These are phyloP conservation scores for Eutrigla gurnardus DNA, from an alignment of 2,797 vertebrate genomes.

Conservation along the genomic window DNA sequence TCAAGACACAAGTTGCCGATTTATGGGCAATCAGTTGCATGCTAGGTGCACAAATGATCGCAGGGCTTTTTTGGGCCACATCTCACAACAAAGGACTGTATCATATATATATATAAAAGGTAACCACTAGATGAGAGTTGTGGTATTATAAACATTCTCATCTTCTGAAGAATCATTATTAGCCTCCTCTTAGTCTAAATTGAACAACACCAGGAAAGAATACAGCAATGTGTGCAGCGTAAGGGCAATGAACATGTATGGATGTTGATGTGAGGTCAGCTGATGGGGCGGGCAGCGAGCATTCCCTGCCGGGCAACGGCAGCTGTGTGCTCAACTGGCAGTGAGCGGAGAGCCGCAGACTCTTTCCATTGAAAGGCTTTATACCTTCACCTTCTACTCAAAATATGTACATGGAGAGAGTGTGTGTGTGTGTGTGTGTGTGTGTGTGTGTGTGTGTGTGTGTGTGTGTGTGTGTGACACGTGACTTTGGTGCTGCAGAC, in stretches of 20 bases:
- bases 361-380: slow-evolving; percentile 97
- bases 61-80: slow-evolving; percentile 1
- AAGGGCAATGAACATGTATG: slow-evolving; percentile 8
- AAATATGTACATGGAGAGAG: slow-evolving; percentile 35
- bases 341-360: slow-evolving; percentile 98
- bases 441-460: not conserved
- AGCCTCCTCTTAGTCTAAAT: slow-evolving; percentile 9
- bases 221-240: not conserved
- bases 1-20: slow-evolving; percentile 21
- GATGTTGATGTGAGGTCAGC: slow-evolving; percentile 27
- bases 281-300: slow-evolving; percentile 63
- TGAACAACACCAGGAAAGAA: not conserved
- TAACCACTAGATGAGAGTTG: slow-evolving; percentile 10
- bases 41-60: slow-evolving; percentile 23
- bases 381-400: slow-evolving; percentile 85
- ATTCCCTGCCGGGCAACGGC: slow-evolving; percentile 87
- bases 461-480: slow-evolving; percentile 14
- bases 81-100: slow-evolving; percentile 7
- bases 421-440: not conserved
- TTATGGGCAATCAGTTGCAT: slow-evolving; percentile 28
- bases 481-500: slow-evolving; percentile 44
- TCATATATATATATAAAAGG: not conserved
- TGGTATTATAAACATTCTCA: slow-evolving; percentile 16
- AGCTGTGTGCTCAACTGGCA: slow-evolving; percentile 91
- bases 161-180: slow-evolving; percentile 7